These are phyloP conservation scores for Heliconius aoede DNA, from an alignment of 2,888 invertebrate genomes.

Conservation along the genomic window DNA sequence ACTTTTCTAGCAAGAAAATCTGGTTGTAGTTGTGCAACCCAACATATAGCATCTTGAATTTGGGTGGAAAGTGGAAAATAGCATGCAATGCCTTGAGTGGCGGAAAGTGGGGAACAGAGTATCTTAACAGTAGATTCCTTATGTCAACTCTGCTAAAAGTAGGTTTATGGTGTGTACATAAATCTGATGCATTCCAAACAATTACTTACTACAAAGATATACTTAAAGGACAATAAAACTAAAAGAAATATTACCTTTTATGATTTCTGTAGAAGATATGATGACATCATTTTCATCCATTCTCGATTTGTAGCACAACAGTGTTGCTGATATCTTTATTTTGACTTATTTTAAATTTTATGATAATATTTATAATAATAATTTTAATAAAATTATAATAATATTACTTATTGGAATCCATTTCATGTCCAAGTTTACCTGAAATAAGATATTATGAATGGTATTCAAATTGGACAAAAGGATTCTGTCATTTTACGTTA, in stretches of 20 bases:
- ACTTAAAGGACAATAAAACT: conserved; percentile 1
- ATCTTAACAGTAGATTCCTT: no score
- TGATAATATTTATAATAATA: no score
- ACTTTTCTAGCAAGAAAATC: no score
- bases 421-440: conserved; percentile 32
- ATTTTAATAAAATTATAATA: conserved; percentile 17
- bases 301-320: conserved; percentile 75
- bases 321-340: conserved; percentile 70
- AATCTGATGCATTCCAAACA: background rate
- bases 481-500: background rate
- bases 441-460: conserved; percentile 12
- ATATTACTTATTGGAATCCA: conserved; percentile 39
- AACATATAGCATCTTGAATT: no score
- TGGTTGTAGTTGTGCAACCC: no score
- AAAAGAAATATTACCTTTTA: conserved; percentile 79
- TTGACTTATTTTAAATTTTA: conserved; percentile 60
- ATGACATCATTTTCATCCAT: conserved; percentile 84
- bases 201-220: background rate
- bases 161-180: no score
- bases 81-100: no score
- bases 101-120: no score
- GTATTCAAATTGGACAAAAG: background rate
- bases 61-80: no score
- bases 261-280: conserved; percentile 86
- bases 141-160: no score